These are phyloP conservation scores for Heliconius cydno DNA, from an alignment of 2,888 invertebrate species.

Conservation along the genomic window DNA sequence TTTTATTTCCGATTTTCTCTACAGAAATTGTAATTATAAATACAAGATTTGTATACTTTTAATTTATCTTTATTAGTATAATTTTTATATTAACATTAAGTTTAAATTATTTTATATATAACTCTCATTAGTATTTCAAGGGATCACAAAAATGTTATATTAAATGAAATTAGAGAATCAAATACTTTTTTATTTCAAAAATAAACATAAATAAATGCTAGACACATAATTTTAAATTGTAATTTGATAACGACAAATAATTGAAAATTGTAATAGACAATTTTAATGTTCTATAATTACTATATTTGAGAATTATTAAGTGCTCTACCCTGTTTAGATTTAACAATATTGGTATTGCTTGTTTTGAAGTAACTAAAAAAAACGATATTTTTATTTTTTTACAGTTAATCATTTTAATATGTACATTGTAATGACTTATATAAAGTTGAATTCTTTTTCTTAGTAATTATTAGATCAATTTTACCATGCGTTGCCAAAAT, in stretches of 20 bases:
- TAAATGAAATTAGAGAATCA: background rate
- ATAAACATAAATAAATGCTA: background rate
- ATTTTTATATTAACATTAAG: background rate
- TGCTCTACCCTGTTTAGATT: conserved; percentile 8
- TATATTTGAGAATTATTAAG: background rate
- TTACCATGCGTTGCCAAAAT: conserved; percentile 4
- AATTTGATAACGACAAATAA: background rate
- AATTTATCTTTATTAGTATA: background rate
- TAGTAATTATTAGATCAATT: background rate
- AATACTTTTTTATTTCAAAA: background rate
- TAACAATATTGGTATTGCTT: background rate
- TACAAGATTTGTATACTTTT: too few relatives aligned
- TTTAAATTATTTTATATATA: background rate
- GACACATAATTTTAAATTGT: background rate
- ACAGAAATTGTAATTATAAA: too few relatives aligned
- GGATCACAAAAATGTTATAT: background rate
- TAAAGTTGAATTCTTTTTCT: background rate
- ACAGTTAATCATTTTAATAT: background rate
- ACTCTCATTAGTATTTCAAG: background rate
- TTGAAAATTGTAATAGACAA: background rate
- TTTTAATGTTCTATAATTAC: background rate
- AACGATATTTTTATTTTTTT: background rate
- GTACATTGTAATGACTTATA: background rate
- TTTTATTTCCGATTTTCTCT: background rate
- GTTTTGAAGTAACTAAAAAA: background rate